Conservation (phyloP, 2,888 invertebrate genomes). For the Netelia virgata region DNA sequence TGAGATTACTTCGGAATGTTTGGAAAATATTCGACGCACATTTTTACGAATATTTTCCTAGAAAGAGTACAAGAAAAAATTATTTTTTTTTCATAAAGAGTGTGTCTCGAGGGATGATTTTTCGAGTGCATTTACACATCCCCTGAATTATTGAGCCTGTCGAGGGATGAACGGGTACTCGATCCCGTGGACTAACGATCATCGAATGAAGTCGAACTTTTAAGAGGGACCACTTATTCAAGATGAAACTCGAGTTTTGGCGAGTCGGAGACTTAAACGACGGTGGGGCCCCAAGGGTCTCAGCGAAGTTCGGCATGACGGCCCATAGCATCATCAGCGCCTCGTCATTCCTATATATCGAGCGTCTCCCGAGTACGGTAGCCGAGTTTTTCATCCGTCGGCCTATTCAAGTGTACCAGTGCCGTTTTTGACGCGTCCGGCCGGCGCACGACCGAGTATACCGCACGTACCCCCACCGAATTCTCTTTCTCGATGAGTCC, state of each 20-base stretch:
- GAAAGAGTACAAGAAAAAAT: slow-evolving; percentile 25
- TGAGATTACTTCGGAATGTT: slow-evolving; percentile 54
- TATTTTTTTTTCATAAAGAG: slow-evolving; percentile 26
- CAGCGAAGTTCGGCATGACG: slow-evolving; percentile 74
- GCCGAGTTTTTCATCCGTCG: slow-evolving; percentile 80
- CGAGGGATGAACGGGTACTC: background rate
- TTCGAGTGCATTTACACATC: slow-evolving; percentile 10
- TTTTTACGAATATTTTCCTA: slow-evolving; percentile 41
- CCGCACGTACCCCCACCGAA: slow-evolving; percentile 77
- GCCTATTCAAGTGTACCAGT: slow-evolving; percentile 80
- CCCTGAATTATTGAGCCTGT: slow-evolving; percentile 2
- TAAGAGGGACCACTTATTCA: slow-evolving; percentile 58
- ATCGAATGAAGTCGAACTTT: slow-evolving; percentile 57
- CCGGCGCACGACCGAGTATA: slow-evolving; percentile 72
- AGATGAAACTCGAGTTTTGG: slow-evolving; percentile 46
- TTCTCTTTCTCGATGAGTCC: slow-evolving; percentile 77
- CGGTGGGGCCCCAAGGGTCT: slow-evolving; percentile 62
- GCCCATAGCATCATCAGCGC: slow-evolving; percentile 56
- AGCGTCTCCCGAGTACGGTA: slow-evolving; percentile 76
- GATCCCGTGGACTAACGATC: slow-evolving; percentile 56
- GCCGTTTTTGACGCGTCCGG: slow-evolving; percentile 77
- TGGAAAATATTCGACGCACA: slow-evolving; percentile 34
- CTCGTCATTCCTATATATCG: slow-evolving; percentile 45
- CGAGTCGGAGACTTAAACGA: slow-evolving; percentile 47
- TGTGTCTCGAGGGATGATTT: slow-evolving; percentile 5